These are phyloP conservation scores for Hepsetus odoe DNA, from an alignment of 2,113 vertebrate species.

Conservation along the genomic window DNA sequence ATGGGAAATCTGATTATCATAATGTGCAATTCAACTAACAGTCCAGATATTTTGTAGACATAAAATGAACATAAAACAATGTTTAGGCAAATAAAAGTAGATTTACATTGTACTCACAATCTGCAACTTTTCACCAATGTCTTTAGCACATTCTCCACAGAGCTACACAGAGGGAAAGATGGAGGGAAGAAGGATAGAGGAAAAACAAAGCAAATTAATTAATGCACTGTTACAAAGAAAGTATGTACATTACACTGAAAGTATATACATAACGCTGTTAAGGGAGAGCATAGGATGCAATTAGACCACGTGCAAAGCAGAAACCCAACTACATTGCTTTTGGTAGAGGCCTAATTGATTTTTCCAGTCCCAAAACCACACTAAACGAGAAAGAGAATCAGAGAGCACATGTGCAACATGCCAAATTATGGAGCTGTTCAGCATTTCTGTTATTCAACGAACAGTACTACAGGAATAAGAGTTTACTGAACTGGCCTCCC, in stretches of 20 bases:
- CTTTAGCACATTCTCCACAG: constrained; percentile 91
- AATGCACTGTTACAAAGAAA: background rate
- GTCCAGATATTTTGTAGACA: constrained; percentile 25
- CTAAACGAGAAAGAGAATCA: background rate
- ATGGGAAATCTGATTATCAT: constrained; percentile 40
- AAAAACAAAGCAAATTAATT: constrained; percentile 15
- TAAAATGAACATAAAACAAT: constrained; percentile 7
- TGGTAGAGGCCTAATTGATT: constrained; percentile 26
- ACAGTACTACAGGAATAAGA: background rate
- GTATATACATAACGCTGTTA: constrained; percentile 12
- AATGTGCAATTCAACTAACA: constrained; percentile 19
- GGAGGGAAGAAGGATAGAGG: constrained; percentile 48
- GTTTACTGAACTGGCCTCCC: background rate
- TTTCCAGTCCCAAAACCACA: background rate
- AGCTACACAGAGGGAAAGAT: constrained; percentile 59
- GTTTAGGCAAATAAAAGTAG: constrained; percentile 6
- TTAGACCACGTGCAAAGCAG: constrained; percentile 54
- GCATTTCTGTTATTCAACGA: background rate
- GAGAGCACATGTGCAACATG: constrained; percentile 3
- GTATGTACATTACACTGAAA: background rate
- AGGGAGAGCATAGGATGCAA: constrained; percentile 33
- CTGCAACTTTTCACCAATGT: constrained; percentile 95
- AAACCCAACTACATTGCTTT: constrained; percentile 31
- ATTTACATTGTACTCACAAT: constrained; percentile 81
- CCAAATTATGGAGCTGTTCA: constrained; percentile 1